A percentile compares a stretch with the other conserved stretches of the same genome.
These are phyloP conservation scores for Acanthopagrus latus DNA, from an alignment of 2,797 vertebrate genomes.

Conservation along the genomic window DNA sequence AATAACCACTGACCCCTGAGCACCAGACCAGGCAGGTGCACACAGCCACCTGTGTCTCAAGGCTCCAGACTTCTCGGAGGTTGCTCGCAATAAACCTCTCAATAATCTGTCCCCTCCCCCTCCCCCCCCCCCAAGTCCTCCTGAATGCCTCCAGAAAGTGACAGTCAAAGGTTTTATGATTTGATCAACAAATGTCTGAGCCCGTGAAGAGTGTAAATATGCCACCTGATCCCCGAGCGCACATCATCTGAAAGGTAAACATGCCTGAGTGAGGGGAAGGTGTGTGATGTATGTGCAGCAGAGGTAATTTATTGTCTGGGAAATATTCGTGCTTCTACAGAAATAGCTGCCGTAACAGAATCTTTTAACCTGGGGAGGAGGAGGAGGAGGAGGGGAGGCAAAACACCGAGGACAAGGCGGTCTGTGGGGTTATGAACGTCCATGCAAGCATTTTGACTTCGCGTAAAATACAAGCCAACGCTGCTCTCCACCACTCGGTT, in stretches of 20 bases:
- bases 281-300: conserved; percentile 36
- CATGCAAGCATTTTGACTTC: conserved; percentile 34
- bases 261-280: conserved; percentile 39
- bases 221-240: conserved; percentile 37
- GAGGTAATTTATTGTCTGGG: conserved; percentile 69
- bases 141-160: background rate
- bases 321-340: conserved; percentile 61
- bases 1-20: conserved; percentile 70
- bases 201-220: conserved; percentile 13
- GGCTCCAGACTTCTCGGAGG: conserved; percentile 53
- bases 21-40: conserved; percentile 60
- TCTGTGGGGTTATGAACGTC: conserved; percentile 50
- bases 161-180: background rate
- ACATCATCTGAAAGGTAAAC: conserved; percentile 68
- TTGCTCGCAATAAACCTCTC: conserved; percentile 35
- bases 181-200: conserved; percentile 10
- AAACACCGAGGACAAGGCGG: conserved; percentile 45
- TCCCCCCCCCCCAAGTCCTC: background rate
- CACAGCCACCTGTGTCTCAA: conserved; percentile 65
- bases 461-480: conserved; percentile 23
- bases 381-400: conserved; percentile 21
- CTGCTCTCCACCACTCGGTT: background rate
- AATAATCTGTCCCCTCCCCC: background rate
- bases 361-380: conserved; percentile 44
- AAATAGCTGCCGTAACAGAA: conserved; percentile 76